phyloP scores from a whole-genome alignment of 2,797 vertebrate species.

The Falco concolor region DNA sequence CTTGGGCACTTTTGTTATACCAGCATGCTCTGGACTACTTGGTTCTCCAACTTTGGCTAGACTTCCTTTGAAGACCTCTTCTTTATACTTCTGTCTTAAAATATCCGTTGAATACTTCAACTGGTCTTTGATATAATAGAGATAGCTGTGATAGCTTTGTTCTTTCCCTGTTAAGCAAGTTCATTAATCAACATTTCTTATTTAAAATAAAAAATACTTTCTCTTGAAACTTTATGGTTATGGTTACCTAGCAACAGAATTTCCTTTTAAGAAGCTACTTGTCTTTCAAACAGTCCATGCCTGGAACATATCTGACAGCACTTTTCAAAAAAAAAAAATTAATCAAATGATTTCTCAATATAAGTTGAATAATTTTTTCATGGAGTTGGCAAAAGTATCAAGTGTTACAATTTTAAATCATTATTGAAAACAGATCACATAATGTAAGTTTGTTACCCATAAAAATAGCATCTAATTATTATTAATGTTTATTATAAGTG shows the following conservation, averaged over 20 bases:
- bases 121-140: slow-evolving; percentile 24
- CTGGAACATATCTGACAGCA: slow-evolving; percentile 31
- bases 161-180: slow-evolving; percentile 11
- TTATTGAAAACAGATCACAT: neutral
- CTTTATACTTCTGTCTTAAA: slow-evolving; percentile 6
- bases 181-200: slow-evolving; percentile 54
- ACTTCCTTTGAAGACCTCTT: slow-evolving; percentile 9
- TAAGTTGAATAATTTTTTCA: neutral
- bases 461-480: slow-evolving; percentile 15
- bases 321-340: neutral
- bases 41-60: neutral
- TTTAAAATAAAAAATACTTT: slow-evolving; percentile 45
- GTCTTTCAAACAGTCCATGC: slow-evolving; percentile 20
- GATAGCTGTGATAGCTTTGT: slow-evolving; percentile 31
- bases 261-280: slow-evolving; percentile 35
- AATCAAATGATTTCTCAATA: slow-evolving; percentile 24
- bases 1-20: neutral
- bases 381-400: neutral
- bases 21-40: neutral
- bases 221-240: slow-evolving; percentile 25
- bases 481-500: neutral
- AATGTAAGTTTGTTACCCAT: neutral
- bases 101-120: neutral
- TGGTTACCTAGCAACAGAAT: slow-evolving; percentile 51
- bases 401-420: neutral